Base-by-base conservation (phyloP, 1,140 invertebrate species). In the Drosophila mayri region DNA sequence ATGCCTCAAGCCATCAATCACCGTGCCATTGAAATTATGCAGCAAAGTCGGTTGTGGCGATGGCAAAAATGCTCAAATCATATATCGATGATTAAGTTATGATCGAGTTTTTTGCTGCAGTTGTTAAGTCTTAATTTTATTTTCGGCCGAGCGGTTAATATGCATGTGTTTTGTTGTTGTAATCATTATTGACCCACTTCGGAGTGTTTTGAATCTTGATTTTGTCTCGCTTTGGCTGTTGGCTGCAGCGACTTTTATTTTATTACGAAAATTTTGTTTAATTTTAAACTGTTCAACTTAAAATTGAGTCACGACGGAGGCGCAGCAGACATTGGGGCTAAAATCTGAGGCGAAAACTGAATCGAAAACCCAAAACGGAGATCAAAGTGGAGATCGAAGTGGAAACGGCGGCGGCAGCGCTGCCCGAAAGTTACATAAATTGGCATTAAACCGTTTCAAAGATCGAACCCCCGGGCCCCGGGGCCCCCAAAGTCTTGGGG, bases 221-320 rank as follows among this genome's bases (percentile, higher is more conserved):
- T 55, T 55, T 47, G 60, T 66, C 65, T 50, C 65, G 70, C 78
- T 72, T 61, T 62, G 72, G 49, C 38, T 66, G 47, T 79, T 79
- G 73, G 73, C 66, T 63, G 49, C 57, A 18, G 59, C 20, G 66
- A 72, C 63, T 37, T 47, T 70, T 81, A 60, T 84, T 90, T 88
- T 76, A 90, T 90, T 90, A 90, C 85, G 82, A 88, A 84, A 84
- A 76, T 90, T 90, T 72, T 86, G 79, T 87, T 87, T 82, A 86
- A 86, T 83, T 86, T 87, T 70, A 88, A 86, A 88, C 76, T 70
- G 85, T 90, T 90, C 81, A 90, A 81, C 85, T 90, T 85, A 79
- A 90, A 90, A 90, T 85, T 90, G 78, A 90, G 85, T 81, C 85
- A 88, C 84, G 68, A 49, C 20, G 50, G 14, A 25, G 25, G 22